These are phyloP conservation scores for Pavo muticus DNA, from an alignment of 2,113 vertebrate species.

Conservation along the genomic window DNA sequence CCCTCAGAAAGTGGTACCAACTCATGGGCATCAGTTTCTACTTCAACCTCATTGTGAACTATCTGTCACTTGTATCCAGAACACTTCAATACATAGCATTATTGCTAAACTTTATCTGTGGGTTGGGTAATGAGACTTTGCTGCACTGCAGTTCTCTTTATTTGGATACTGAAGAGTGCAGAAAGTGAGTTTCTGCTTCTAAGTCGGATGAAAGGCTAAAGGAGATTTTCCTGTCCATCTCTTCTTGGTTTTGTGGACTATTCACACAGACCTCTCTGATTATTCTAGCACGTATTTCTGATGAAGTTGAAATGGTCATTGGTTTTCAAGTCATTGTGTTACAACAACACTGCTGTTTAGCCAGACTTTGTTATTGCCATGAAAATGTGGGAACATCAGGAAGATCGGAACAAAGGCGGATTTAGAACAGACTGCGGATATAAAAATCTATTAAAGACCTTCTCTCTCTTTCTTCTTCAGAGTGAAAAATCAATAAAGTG, in stretches of 20 bases:
- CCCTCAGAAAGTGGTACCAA: neutral
- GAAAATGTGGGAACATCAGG: slow-evolving; percentile 20
- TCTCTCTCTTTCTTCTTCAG: slow-evolving; percentile 22
- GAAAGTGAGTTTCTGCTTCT: neutral
- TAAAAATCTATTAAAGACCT: slow-evolving; percentile 59
- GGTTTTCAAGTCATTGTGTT: neutral
- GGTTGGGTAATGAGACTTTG: neutral
- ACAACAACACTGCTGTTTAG: neutral
- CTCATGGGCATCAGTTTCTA: neutral
- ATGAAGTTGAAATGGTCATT: neutral
- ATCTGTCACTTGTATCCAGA: neutral
- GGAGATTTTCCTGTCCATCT: neutral
- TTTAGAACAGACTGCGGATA: slow-evolving; percentile 60
- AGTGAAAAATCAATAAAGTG: slow-evolving; percentile 67
- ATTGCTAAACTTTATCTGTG: neutral
- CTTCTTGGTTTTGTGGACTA: neutral
- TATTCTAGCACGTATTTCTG: neutral
- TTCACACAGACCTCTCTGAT: neutral
- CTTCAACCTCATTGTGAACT: neutral
- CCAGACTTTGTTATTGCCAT: neutral
- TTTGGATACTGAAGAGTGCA: neutral
- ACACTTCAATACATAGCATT: neutral
- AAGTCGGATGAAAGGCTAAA: neutral
- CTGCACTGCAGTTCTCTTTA: neutral
- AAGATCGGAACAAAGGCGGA: slow-evolving; percentile 32